Evolutionary conservation across 2,888 invertebrate genomes (phyloP).

Genomic region (Tetragonula carbonaria): DNA sequence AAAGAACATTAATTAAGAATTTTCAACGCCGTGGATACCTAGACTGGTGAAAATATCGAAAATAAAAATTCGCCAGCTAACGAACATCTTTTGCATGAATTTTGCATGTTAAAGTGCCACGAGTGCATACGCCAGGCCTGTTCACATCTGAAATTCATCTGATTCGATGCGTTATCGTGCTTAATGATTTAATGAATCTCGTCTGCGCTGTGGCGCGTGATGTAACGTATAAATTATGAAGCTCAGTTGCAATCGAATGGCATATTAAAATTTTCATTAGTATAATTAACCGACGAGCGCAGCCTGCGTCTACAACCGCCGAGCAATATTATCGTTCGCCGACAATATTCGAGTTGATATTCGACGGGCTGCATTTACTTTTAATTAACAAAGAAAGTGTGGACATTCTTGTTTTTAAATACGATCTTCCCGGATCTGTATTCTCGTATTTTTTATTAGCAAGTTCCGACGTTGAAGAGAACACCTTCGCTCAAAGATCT

Average conservation of each 20-base stretch:
- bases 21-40: neutral
- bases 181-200: constrained; percentile 68
- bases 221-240: constrained; percentile 56
- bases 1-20: neutral
- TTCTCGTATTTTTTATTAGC: neutral
- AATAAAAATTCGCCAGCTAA: neutral
- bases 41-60: no score
- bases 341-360: neutral
- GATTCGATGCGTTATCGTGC: constrained; percentile 55
- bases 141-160: constrained; percentile 58
- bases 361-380: neutral
- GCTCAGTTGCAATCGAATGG: constrained; percentile 2
- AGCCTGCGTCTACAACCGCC: constrained; percentile 14
- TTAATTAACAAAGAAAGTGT: neutral
- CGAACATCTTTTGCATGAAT: constrained; percentile 25
- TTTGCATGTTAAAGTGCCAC: constrained; percentile 46
- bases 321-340: neutral
- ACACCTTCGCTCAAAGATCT: no score
- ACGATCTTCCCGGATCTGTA: neutral
- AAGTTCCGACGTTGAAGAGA: neutral
- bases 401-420: neutral
- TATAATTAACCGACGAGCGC: constrained; percentile 50
- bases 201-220: constrained; percentile 46
- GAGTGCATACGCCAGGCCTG: neutral
- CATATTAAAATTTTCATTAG: constrained; percentile 59